Evolutionary conservation across 2,797 vertebrate genomes (phyloP), one percentile per base, ranked within the genome.

Genomic region (Diplodus sargus): DNA sequence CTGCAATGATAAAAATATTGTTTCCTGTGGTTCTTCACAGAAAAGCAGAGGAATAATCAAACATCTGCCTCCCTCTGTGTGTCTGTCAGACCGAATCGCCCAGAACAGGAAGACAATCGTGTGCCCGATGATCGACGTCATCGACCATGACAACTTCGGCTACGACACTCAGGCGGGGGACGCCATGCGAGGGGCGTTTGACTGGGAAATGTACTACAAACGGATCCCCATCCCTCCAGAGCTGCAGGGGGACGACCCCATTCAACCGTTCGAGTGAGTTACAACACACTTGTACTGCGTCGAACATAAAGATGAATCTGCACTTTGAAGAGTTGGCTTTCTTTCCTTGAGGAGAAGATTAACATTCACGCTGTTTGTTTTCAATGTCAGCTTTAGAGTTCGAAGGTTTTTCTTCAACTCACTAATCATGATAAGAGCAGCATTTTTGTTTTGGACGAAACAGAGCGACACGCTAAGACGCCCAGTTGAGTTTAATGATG

Each of bases 191-290:
- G 98, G 98, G 0, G 98, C 97, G 0, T 99, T 99, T 15, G 98
- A 99, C 94, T 99, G 98, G 98, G 98, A 99, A 88, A 98, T 99
- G 98, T 99, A 97, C 93, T 99, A 99, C 93, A 99, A 99, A 76
- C 95, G 98, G 60, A 98, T 99, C 84, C 98, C 98, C 1, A 99
- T 99, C 85, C 98, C 98, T 30, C 30, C 95, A 0, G 95, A 97
- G 81, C 81, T 99, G 70, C 96, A 97, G 93, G 95, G 95, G 74
- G 77, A 83, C 5, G 97, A 98, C 88, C 95, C 95, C 88, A 98
- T 97, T 2, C 95, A 97, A 76, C 96, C 97, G 4, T 98, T 97
- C 60, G 95, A 97, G 97, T 98, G 90, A 97, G 97, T 96, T 1
- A 63, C 17, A 23, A 18, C 30, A n/a, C 17, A 30, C 14, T 57